Percentiles rank a stretch among this genome's conserved stretches.
These are phyloP conservation scores for Megaceryle torquata DNA, from an alignment of 2,113 vertebrate species.

Conservation along the genomic window DNA sequence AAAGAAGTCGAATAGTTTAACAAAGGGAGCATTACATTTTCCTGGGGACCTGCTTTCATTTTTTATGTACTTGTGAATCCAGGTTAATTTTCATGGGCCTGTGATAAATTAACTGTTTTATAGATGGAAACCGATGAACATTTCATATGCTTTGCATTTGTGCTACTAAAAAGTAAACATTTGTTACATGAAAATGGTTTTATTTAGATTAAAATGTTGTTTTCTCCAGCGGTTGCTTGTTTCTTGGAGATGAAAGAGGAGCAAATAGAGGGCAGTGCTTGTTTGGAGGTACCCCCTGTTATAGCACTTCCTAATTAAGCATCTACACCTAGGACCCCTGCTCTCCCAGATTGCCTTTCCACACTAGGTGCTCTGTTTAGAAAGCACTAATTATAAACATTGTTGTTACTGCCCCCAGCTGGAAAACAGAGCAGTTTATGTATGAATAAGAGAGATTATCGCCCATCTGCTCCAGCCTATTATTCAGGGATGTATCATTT, in stretches of 20 bases:
- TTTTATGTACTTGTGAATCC: not conserved
- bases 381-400: constrained; percentile 66
- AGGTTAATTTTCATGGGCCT: not conserved
- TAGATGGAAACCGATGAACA: not conserved
- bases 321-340: constrained; percentile 13
- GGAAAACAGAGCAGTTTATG: constrained; percentile 74
- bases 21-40: not conserved
- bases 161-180: not conserved
- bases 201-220: constrained; percentile 33
- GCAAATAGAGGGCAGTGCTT: not conserved
- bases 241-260: constrained; percentile 47
- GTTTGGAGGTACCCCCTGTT: not conserved
- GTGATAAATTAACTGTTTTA: not conserved
- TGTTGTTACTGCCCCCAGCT: constrained; percentile 80
- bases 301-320: constrained; percentile 68
- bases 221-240: constrained; percentile 3
- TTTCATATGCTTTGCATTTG: not conserved
- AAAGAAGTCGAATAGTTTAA: not conserved
- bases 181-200: not conserved
- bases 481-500: constrained; percentile 70
- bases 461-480: constrained; percentile 76
- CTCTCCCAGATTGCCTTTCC: constrained; percentile 64
- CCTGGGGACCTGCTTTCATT: not conserved
- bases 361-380: constrained; percentile 62
- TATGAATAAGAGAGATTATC: constrained; percentile 72